These are phyloP conservation scores for Podarcis raffonei DNA, from an alignment of 2,113 vertebrate genomes.

Conservation along the genomic window DNA sequence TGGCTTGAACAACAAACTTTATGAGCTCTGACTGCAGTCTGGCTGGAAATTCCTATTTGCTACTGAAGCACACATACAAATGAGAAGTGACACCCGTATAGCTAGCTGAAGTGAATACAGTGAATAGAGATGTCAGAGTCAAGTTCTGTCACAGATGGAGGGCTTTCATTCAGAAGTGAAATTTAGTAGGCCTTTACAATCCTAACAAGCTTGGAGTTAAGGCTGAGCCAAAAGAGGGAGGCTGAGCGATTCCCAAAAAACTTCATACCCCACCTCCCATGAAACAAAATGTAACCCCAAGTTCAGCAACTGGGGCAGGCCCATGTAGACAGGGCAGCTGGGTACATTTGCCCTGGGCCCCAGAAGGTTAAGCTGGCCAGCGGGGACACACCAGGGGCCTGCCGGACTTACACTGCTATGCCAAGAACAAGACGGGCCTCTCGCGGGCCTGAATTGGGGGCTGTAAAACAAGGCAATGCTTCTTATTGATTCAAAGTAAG, in stretches of 20 bases:
- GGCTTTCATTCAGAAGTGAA: constrained; percentile 28
- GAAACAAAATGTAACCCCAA: background rate
- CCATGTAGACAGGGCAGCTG: too few species aligned
- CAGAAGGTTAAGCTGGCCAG: too few species aligned
- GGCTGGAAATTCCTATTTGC: constrained; percentile 40
- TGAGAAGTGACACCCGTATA: constrained; percentile 38
- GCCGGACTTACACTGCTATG: too few species aligned
- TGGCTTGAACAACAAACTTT: constrained; percentile 16
- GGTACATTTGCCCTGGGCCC: too few species aligned
- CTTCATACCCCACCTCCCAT: background rate
- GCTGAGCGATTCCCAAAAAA: background rate
- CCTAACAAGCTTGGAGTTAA: background rate
- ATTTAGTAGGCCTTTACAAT: background rate
- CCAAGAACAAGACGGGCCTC: too few species aligned
- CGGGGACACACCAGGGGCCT: too few species aligned
- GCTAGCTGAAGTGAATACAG: constrained; percentile 39
- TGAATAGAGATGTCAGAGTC: constrained; percentile 42
- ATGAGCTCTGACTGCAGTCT: constrained; percentile 47
- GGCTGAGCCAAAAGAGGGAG: background rate
- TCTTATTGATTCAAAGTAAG: background rate
- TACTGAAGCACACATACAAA: constrained; percentile 50
- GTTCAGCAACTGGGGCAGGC: background rate
- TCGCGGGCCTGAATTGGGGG: too few species aligned
- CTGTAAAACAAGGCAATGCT: background rate
- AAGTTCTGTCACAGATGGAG: constrained; percentile 41